Evolutionary conservation across 2,113 vertebrate species (phyloP).

Genomic region (Mugil cephalus): DNA sequence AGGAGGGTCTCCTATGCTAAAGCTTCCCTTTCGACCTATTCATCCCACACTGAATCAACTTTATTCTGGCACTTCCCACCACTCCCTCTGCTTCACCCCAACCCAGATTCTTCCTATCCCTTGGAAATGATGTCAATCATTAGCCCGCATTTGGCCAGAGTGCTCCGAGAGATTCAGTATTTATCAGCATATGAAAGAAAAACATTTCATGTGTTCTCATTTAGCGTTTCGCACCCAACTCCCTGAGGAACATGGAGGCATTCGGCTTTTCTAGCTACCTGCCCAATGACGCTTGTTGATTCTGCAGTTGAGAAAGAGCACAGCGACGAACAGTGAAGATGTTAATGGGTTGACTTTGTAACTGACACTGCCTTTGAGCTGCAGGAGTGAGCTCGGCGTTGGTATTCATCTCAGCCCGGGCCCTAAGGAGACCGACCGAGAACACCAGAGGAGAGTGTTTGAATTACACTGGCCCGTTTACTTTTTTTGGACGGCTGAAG

Average conservation of each 20-base stretch:
- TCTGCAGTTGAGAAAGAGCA: constrained; percentile 52
- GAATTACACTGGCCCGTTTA: constrained; percentile 54
- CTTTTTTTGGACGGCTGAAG: constrained; percentile 49
- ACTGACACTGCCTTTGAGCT: constrained; percentile 69
- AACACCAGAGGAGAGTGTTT: constrained; percentile 45
- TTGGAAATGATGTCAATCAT: constrained; percentile 76
- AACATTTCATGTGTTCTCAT: constrained; percentile 67
- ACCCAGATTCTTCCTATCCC: constrained; percentile 55
- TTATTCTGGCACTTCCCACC: constrained; percentile 70
- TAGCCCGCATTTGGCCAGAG: constrained; percentile 36
- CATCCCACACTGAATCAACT: constrained; percentile 72
- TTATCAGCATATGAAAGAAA: constrained; percentile 64
- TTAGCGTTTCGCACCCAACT: constrained; percentile 49
- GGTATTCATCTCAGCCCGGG: constrained; percentile 56
- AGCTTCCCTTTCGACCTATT: constrained; percentile 43
- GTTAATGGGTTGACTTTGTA: constrained; percentile 81
- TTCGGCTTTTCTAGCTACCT: constrained; percentile 59
- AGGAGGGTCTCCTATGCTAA: constrained; percentile 49
- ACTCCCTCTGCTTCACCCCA: constrained; percentile 62
- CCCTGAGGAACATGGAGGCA: constrained; percentile 30
- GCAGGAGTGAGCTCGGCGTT: constrained; percentile 47
- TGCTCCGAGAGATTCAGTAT: constrained; percentile 51
- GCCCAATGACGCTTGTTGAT: constrained; percentile 59
- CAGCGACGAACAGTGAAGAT: constrained; percentile 63
- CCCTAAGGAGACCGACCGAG: constrained; percentile 45